Conservation (phyloP, 2,797 vertebrate species). For the Gallinago stenura region DNA sequence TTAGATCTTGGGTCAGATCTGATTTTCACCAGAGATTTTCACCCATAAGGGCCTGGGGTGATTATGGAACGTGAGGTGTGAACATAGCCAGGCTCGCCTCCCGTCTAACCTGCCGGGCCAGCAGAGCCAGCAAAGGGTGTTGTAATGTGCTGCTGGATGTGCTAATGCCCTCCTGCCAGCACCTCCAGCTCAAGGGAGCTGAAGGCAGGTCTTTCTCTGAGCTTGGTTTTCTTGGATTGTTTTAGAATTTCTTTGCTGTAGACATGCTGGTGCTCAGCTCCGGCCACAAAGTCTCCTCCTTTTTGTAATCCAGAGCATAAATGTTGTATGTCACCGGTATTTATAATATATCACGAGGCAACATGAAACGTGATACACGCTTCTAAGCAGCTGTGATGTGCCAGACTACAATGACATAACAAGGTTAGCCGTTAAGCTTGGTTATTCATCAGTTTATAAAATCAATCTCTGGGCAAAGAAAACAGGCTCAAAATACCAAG, state of each 20-base stretch:
- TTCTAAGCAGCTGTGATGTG: background rate
- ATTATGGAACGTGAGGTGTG: accelerated
- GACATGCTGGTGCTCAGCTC: background rate
- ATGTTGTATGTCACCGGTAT: background rate
- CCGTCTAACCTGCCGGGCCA: background rate
- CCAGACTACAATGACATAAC: background rate
- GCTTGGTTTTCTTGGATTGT: background rate
- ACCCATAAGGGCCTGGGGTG: background rate
- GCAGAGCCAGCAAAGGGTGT: background rate
- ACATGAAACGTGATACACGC: accelerated
- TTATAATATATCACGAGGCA: background rate
- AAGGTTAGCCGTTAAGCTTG: accelerated
- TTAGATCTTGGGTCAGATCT: background rate
- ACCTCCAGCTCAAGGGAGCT: background rate
- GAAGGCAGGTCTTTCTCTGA: background rate
- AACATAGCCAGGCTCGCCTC: background rate
- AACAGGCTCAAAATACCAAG: background rate
- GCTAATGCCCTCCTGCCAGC: background rate
- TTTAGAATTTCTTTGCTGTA: background rate
- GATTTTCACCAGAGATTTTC: background rate
- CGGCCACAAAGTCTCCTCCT: background rate
- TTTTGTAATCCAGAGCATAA: background rate
- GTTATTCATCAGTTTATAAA: background rate
- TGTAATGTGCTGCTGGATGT: background rate
- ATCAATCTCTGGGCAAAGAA: background rate